These are phyloP conservation scores for Phymorhynchus buccinoides DNA, from an alignment of 1,140 invertebrate species.

Conservation along the genomic window DNA sequence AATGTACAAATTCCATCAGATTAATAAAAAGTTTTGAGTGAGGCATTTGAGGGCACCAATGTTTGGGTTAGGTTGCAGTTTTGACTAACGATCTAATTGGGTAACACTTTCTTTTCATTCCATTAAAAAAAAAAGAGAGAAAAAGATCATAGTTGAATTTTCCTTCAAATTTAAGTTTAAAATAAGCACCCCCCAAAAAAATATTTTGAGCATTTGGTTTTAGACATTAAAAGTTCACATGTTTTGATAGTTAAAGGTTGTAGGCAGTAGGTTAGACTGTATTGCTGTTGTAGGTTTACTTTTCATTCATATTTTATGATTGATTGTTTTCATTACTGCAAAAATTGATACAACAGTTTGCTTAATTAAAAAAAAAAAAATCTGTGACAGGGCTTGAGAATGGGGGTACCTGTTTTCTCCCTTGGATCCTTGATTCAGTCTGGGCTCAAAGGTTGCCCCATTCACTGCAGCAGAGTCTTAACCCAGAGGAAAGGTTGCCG, in stretches of 20 bases:
- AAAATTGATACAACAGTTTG: no score
- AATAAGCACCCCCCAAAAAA: not conserved
- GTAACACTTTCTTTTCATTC: no score
- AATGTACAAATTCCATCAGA: not conserved
- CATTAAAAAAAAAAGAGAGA: not conserved
- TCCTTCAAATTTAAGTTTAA: not conserved
- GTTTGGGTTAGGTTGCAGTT: not conserved
- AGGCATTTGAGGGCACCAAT: not conserved
- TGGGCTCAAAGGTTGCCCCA: no score
- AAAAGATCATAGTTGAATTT: not conserved
- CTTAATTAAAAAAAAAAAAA: no score
- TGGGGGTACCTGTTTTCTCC: not conserved
- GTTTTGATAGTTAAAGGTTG: not conserved
- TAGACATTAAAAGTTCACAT: not conserved
- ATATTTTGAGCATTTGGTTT: not conserved
- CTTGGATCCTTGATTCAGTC: not conserved
- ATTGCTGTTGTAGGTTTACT: no score
- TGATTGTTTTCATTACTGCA: not conserved
- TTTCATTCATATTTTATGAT: not conserved
- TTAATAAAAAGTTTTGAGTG: not conserved
- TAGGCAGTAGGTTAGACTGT: not conserved
- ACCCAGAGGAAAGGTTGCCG: not conserved
- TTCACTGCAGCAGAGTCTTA: no score
- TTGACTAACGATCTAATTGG: not conserved
- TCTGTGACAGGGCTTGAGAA: not conserved